Evolutionary conservation across 2,797 vertebrate species (phyloP), one percentile per base, ranked within the genome.

Genomic region (Ctenopoma kingsleyae): DNA sequence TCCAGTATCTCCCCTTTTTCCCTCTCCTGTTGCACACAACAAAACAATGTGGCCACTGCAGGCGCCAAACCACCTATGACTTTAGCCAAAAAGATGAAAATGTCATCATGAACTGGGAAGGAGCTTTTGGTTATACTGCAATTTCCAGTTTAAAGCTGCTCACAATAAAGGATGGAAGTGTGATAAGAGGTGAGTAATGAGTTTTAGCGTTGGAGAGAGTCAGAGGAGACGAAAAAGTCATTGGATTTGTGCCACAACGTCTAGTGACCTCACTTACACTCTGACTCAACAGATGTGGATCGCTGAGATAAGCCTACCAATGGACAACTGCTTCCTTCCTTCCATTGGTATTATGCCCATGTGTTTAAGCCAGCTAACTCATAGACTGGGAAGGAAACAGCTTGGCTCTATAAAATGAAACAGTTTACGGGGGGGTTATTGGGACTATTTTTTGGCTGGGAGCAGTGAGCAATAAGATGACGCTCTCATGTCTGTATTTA

Each of bases 241-340:
- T 7, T 71, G 62, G 40, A 22, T 19, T 35, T 46, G 27, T 68
- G 65, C 67, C 74, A 67, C 62, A 66, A 67, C 1, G 59, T 80
- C 68, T 60, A 60, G 52, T 66, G 81, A 79, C 64, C 63, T 78
- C 67, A 71, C 38, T 56, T 62, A 27, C 30, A 47, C 60, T 44
- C 50, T 67, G 65, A 67, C 53, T 82, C 60, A 53, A 70, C 64
- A 73, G 65, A 75, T 70, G 58, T 47, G 49, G 58, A 67, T 40
- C 1, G 44, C 0, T 19, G 56, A 15, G 70, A 76, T 67, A 59
- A 66, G 23, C 11, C 19, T 1, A 8, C 44, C 40, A 20, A 35
- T 22, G 41, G 57, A 49, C 1, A 40, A 44, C 56, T 32, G 53
- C 66, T 67, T 67, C 57, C 70, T 50, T 64, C 19, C 40, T 55